phyloP scores from a whole-genome alignment of 1,140 invertebrate genomes.

The Aphaenogaster rudis region DNA sequence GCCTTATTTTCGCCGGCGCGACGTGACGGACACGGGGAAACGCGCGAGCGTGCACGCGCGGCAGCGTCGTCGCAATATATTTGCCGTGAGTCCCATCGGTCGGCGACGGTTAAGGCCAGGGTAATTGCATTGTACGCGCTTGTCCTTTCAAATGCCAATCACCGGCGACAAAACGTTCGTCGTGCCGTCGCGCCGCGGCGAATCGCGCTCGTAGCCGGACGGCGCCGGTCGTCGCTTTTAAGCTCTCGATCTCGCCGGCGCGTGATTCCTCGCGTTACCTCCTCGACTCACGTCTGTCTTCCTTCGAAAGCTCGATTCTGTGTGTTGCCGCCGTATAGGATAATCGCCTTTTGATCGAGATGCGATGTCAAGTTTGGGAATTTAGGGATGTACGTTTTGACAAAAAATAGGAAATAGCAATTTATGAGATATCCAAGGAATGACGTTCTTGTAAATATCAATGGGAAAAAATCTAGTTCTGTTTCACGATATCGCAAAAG shows the following conservation, averaged over 20 bases:
- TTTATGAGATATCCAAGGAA: not conserved
- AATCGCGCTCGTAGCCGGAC: slow-evolving; percentile 65
- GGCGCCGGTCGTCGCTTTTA: slow-evolving; percentile 71
- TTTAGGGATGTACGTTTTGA: not conserved
- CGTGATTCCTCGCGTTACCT: slow-evolving; percentile 1
- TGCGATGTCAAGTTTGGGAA: too few relatives aligned
- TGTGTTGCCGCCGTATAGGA: not conserved
- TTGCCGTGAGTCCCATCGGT: slow-evolving; percentile 77
- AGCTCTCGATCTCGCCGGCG: slow-evolving; percentile 62
- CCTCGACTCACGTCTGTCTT: slow-evolving; percentile 19
- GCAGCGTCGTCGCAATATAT: slow-evolving; percentile 71
- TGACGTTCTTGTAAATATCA: not conserved
- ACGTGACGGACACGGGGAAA: slow-evolving; percentile 27
- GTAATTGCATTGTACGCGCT: slow-evolving; percentile 87
- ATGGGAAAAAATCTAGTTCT: not conserved
- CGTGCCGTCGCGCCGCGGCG: slow-evolving; percentile 74
- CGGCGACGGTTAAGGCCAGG: slow-evolving; percentile 81
- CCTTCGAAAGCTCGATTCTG: not conserved
- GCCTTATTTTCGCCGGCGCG: slow-evolving; percentile 57
- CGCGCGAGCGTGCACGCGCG: slow-evolving; percentile 17
- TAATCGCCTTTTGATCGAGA: slow-evolving; percentile 2
- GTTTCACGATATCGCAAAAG: not conserved
- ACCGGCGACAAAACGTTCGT: slow-evolving; percentile 87
- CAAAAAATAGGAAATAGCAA: not conserved
- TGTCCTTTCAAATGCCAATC: slow-evolving; percentile 87